A percentile compares a stretch with the other conserved stretches of the same genome.
Evolutionary conservation across 2,888 invertebrate species (phyloP).

Genomic region (Ectobius pallidus): DNA sequence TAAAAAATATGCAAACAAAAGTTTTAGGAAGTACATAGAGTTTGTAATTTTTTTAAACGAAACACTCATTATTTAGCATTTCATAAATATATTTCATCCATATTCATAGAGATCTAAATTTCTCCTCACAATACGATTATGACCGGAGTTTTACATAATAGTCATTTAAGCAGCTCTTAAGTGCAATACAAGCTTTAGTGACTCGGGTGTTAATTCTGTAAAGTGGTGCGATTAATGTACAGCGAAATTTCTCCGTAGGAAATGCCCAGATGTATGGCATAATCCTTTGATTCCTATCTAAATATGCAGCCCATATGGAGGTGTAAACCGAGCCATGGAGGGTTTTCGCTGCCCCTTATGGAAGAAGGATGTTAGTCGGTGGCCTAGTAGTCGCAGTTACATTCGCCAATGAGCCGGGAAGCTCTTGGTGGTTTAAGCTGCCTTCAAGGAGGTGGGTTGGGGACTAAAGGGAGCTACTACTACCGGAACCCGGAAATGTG

Average conservation of each 20-base stretch:
- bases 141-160: too few relatives aligned
- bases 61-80: too few relatives aligned
- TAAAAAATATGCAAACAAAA: too few relatives aligned
- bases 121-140: too few relatives aligned
- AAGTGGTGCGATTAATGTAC: neutral
- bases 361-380: neutral
- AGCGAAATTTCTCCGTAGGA: neutral
- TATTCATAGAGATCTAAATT: too few relatives aligned
- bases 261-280: neutral
- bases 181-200: neutral
- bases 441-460: constrained; percentile 11
- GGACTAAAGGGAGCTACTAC: constrained; percentile 34
- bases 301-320: neutral
- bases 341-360: neutral
- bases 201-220: neutral
- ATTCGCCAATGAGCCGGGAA: constrained; percentile 50
- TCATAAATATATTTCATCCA: too few relatives aligned
- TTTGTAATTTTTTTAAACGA: too few relatives aligned
- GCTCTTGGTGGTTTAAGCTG: constrained; percentile 41
- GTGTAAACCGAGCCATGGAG: neutral
- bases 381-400: neutral
- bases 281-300: constrained; percentile 1
- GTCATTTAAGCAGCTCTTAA: too few relatives aligned
- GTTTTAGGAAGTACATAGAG: too few relatives aligned
- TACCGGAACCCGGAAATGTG: constrained; percentile 58